Conservation (phyloP, 1,140 invertebrate genomes). For the Euborellia annulipes region DNA sequence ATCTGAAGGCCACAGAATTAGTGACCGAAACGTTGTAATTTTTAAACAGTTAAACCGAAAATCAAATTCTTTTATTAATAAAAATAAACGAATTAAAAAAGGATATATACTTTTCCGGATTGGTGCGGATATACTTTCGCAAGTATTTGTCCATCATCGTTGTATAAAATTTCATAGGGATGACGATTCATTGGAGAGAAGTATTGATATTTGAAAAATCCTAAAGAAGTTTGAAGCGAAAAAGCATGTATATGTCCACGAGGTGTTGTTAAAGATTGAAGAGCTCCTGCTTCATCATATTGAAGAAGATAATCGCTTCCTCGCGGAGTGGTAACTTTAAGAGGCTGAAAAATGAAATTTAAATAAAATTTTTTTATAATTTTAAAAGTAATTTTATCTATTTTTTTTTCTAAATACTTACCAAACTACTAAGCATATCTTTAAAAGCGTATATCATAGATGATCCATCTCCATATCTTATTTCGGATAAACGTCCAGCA, state of each 20-base stretch:
- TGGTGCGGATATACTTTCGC: constrained; percentile 81
- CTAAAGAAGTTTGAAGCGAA: constrained; percentile 75
- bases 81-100: neutral
- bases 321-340: constrained; percentile 81
- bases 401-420: constrained; percentile 21
- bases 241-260: constrained; percentile 85
- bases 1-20: too few species aligned
- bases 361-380: neutral
- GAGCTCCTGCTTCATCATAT: constrained; percentile 79
- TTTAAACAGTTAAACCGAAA: too few species aligned
- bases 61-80: neutral
- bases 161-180: constrained; percentile 80
- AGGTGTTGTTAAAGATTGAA: constrained; percentile 81
- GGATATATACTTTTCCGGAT: constrained; percentile 47
- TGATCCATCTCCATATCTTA: constrained; percentile 73
- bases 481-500: constrained; percentile 68
- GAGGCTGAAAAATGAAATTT: constrained; percentile 37
- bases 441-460: constrained; percentile 76
- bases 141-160: constrained; percentile 74
- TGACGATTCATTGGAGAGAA: constrained; percentile 77
- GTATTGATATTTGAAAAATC: constrained; percentile 85
- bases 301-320: constrained; percentile 83
- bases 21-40: too few species aligned
- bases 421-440: constrained; percentile 69
- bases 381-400: too few species aligned